These are phyloP conservation scores for Sebastes hubbsi DNA, from an alignment of 2,797 vertebrate genomes.

Conservation along the genomic window DNA sequence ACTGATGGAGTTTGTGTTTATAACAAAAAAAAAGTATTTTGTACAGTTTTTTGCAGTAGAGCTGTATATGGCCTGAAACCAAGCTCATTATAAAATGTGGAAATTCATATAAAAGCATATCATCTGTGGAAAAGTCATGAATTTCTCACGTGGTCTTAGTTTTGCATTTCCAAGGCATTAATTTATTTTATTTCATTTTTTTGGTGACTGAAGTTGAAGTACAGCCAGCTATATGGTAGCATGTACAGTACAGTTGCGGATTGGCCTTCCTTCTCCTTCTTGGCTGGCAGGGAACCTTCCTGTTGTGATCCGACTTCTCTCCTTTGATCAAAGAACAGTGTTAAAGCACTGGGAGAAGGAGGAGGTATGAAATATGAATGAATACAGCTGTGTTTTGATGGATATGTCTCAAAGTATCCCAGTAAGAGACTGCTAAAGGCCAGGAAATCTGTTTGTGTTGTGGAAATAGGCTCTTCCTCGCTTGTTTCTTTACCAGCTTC, in stretches of 20 bases:
- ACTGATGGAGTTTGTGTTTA: conserved; percentile 58
- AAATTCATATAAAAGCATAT: conserved; percentile 42
- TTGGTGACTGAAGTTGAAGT: conserved; percentile 41
- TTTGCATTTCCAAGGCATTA: conserved; percentile 41
- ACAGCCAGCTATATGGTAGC: conserved; percentile 46
- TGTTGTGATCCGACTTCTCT: conserved; percentile 81
- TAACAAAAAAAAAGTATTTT: conserved; percentile 45
- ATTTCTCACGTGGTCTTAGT: conserved; percentile 34
- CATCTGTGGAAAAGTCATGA: conserved; percentile 33
- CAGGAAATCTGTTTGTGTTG: conserved; percentile 85
- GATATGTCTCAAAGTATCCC: conserved; percentile 83
- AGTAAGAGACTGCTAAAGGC: conserved; percentile 84
- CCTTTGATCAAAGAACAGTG: conserved; percentile 84
- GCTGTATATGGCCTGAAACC: conserved; percentile 16
- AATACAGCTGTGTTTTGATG: conserved; percentile 84
- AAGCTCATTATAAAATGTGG: conserved; percentile 25
- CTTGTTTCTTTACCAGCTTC: conserved; percentile 73
- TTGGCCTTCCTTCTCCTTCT: conserved; percentile 73
- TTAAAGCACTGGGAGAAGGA: conserved; percentile 84
- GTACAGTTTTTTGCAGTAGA: conserved; percentile 34
- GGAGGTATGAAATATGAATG: conserved; percentile 86
- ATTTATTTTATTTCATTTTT: conserved; percentile 25
- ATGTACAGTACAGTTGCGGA: conserved; percentile 57
- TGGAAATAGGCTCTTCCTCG: conserved; percentile 81
- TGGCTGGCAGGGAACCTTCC: conserved; percentile 83